phyloP scores from a whole-genome alignment of 2,797 vertebrate genomes.

The Pseudochirops corinnae region DNA sequence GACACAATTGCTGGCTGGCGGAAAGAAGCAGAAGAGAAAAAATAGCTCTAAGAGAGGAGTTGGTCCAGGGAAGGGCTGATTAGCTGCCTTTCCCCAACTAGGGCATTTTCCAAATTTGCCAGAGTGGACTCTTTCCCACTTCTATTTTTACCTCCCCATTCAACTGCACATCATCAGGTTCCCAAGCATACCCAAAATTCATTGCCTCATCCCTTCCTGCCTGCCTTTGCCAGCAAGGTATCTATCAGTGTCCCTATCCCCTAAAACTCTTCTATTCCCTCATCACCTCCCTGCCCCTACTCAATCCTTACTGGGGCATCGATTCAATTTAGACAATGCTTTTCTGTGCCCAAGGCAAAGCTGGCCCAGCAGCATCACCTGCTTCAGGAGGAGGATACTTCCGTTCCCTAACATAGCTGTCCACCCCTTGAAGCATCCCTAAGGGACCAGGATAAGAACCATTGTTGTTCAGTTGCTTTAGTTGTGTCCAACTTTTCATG shows the following conservation, averaged over 20 bases:
- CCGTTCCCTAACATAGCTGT: neutral
- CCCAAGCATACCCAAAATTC: neutral
- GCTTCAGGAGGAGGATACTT: neutral
- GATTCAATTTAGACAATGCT: neutral
- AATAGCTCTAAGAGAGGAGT: neutral
- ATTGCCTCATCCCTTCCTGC: neutral
- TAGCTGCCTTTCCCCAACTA: neutral
- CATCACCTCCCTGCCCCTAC: neutral
- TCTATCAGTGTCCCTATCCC: neutral
- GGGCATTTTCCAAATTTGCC: slow-evolving; percentile 19
- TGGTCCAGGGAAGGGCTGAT: neutral
- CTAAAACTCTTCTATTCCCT: neutral
- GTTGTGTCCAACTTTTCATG: neutral
- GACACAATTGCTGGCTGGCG: neutral
- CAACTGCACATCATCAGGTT: slow-evolving; percentile 5
- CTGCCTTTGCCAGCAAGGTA: neutral
- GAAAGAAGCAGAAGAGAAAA: neutral
- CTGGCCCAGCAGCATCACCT: neutral
- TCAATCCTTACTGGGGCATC: neutral
- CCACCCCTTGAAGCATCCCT: neutral
- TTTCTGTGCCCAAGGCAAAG: neutral
- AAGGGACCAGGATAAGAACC: neutral
- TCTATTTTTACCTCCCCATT: slow-evolving; percentile 15
- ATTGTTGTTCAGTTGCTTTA: neutral
- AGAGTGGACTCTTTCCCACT: neutral